Base-by-base conservation (phyloP, 2,797 vertebrate species). In the Tympanoctomys barrerae region DNA sequence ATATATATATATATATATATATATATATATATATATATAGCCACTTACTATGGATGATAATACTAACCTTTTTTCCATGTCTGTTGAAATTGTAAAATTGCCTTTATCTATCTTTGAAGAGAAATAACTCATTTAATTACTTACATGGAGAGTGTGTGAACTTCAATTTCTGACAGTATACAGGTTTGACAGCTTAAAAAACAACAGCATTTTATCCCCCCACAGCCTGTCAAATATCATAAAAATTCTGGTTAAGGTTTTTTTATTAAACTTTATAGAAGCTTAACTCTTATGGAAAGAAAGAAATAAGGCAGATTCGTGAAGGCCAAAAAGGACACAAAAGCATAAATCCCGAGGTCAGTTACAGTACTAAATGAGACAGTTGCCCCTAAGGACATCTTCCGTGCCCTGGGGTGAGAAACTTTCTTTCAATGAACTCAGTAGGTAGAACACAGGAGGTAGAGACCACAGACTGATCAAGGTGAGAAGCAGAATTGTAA, bases 261-360 rank as follows among this genome's bases (percentile, higher is more conserved):
- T 73, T 75, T 59, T 59, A n/a, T 94, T 89, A 46, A 80, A 26
- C 46, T 97, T 96, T 91, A 87, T 49, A 95, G 95, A 94, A 89
- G 66, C 46, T 94, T 84, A 89, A 52, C 46, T 85, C 66, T 82
- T 87, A 54, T 96, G 91, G 93, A 82, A 96, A 94, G 75, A 95
- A 95, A 91, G 87, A 91, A 95, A 96, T 57, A 52, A 89, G 66
- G n/a, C 39, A 91, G 36, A 91, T 71, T 89, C 75, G 54, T 12
- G 59, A 46, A 90, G 11, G 59, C 70, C 91, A 89, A 85, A 71
- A 80, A 64, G 86, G 89, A 75, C 22, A 91, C 87, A n/a, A 80
- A 90, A 78, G 54, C 54, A 92, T 62, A 96, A 87, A 87, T 79
- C 52, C 91, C 90, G 94, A 93, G 66, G 70, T 82, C 59, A 68